Evolutionary conservation across 1,140 invertebrate genomes (phyloP).

Genomic region (Nebria ingens): DNA sequence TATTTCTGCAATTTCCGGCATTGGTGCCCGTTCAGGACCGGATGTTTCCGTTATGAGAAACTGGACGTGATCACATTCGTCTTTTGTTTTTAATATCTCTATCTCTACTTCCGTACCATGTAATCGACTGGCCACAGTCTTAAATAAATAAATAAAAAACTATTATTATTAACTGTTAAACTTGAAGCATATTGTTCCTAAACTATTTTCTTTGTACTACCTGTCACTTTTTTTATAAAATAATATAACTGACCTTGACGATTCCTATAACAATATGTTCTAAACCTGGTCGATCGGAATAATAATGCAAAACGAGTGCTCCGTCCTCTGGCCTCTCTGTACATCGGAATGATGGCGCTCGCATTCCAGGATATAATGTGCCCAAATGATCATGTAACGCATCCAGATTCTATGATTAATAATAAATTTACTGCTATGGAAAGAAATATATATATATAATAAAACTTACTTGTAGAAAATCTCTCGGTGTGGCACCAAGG

Average conservation of each 20-base stretch:
- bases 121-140: slow-evolving; percentile 86
- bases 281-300: slow-evolving; percentile 83
- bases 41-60: slow-evolving; percentile 84
- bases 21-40: slow-evolving; percentile 44
- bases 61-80: slow-evolving; percentile 85
- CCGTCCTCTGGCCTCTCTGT: slow-evolving; percentile 77
- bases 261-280: slow-evolving; percentile 91
- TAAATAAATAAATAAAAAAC: slow-evolving; percentile 15
- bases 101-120: slow-evolving; percentile 87
- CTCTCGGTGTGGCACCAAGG: slow-evolving; percentile 79
- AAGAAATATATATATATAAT: neutral
- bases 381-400: slow-evolving; percentile 88
- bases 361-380: slow-evolving; percentile 87
- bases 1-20: slow-evolving; percentile 57
- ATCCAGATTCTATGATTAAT: slow-evolving; percentile 64
- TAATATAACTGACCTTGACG: slow-evolving; percentile 60
- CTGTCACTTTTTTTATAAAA: too few relatives aligned
- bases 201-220: too few relatives aligned
- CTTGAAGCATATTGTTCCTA: too few relatives aligned
- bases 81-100: slow-evolving; percentile 74
- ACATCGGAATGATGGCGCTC: slow-evolving; percentile 84
- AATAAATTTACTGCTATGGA: neutral
- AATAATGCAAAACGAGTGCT: slow-evolving; percentile 80
- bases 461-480: slow-evolving; percentile 74
- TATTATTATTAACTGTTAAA: neutral